These are phyloP conservation scores for Poeciliopsis occidentalis DNA, from an alignment of 2,113 vertebrate genomes.

Conservation along the genomic window DNA sequence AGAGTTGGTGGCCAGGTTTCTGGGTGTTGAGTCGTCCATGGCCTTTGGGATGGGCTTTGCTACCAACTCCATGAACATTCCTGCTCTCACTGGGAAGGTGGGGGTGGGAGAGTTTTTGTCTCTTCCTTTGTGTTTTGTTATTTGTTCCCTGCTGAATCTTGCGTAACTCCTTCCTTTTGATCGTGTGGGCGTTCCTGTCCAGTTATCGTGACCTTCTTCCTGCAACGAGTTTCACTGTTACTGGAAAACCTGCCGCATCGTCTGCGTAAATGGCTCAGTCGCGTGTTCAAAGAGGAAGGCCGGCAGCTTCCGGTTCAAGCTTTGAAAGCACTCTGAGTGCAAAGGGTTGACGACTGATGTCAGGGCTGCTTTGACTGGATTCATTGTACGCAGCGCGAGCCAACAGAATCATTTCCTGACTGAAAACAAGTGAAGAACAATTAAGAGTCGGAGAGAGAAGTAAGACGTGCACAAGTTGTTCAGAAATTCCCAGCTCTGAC, in stretches of 20 bases:
- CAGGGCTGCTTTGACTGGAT: conserved; percentile 28
- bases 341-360: conserved; percentile 1
- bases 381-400: conserved; percentile 6
- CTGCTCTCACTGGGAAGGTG: conserved; percentile 94
- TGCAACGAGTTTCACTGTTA: conserved; percentile 2
- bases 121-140: conserved; percentile 10
- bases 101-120: conserved; percentile 25
- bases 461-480: background rate
- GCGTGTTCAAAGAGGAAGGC: background rate
- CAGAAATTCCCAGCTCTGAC: background rate
- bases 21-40: conserved; percentile 95
- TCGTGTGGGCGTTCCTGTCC: background rate
- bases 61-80: conserved; percentile 99
- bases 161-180: background rate
- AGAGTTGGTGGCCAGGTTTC: conserved; percentile 87
- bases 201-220: background rate
- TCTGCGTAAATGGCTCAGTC: conserved; percentile 12
- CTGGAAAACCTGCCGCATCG: conserved; percentile 19
- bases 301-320: conserved; percentile 36
- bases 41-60: conserved; percentile 97
- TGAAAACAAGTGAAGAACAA: background rate
- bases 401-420: background rate
- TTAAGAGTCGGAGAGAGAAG: background rate
- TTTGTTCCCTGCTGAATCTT: background rate
- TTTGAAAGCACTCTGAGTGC: conserved; percentile 37